Percentiles rank a stretch among this genome's conserved stretches.
These are phyloP conservation scores for Sebastes hubbsi DNA, from an alignment of 2,797 vertebrate species.

Conservation along the genomic window DNA sequence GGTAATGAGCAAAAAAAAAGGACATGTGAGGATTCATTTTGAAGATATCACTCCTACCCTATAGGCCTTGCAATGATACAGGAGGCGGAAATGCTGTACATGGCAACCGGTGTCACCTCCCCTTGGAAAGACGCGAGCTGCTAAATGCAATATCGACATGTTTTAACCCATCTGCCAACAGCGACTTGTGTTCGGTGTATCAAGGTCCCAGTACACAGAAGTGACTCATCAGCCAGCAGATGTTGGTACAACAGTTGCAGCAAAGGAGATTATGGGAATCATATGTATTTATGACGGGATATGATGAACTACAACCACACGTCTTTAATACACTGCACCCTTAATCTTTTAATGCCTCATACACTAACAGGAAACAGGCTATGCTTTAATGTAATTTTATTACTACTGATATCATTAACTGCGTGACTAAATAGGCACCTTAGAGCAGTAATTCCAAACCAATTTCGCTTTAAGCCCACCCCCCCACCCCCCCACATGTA, in stretches of 20 bases:
- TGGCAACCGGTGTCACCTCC: background rate
- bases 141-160: background rate
- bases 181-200: background rate
- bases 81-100: background rate
- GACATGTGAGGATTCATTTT: background rate
- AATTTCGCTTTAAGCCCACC: no score
- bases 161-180: background rate
- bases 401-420: conserved; percentile 1
- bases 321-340: conserved; percentile 4
- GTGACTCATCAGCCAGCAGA: conserved; percentile 22
- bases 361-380: background rate
- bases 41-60: background rate
- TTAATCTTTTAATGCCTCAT: conserved; percentile 40
- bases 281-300: conserved; percentile 42
- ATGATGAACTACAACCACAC: conserved; percentile 31
- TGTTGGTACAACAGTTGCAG: conserved; percentile 20
- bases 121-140: background rate
- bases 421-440: conserved; percentile 4
- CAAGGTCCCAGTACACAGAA: background rate
- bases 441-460: background rate
- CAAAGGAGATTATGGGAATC: conserved; percentile 46
- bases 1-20: background rate
- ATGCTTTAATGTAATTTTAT: background rate
- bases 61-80: background rate
- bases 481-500: no score